Percentiles rank a stretch among this genome's conserved stretches.
Conservation (phyloP, 2,113 vertebrate genomes). For the Xiphophorus hellerii region DNA sequence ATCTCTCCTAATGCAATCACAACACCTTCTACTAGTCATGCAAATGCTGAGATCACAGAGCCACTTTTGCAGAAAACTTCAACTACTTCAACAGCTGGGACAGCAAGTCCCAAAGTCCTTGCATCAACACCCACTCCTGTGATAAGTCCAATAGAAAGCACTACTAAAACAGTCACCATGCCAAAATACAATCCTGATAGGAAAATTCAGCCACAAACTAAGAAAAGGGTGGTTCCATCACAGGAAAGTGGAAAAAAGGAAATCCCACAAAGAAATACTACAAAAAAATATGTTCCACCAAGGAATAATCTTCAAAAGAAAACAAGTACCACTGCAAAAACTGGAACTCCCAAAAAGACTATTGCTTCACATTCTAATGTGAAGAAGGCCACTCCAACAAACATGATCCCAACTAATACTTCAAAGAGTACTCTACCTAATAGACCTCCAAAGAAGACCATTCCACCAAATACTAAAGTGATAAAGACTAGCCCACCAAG, state of each 20-base stretch:
- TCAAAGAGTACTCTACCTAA: background rate
- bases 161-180: constrained; percentile 12
- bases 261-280: constrained; percentile 16
- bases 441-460: constrained; percentile 8
- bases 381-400: constrained; percentile 1
- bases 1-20: constrained; percentile 20
- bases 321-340: constrained; percentile 3
- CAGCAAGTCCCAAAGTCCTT: background rate
- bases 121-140: constrained; percentile 21
- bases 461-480: background rate
- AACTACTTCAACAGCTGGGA: constrained; percentile 14
- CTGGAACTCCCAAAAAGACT: constrained; percentile 1
- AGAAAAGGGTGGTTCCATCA: constrained; percentile 30
- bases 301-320: constrained; percentile 49
- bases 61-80: constrained; percentile 24
- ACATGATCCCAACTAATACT: background rate
- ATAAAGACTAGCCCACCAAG: background rate
- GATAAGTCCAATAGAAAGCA: constrained; percentile 7
- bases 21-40: constrained; percentile 7
- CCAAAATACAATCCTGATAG: constrained; percentile 44
- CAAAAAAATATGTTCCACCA: constrained; percentile 25
- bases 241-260: constrained; percentile 47
- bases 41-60: constrained; percentile 20
- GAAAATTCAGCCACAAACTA: constrained; percentile 19
- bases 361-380: background rate